These are phyloP conservation scores for Heliothis peltigera DNA, from an alignment of 2,888 invertebrate genomes.

Conservation along the genomic window DNA sequence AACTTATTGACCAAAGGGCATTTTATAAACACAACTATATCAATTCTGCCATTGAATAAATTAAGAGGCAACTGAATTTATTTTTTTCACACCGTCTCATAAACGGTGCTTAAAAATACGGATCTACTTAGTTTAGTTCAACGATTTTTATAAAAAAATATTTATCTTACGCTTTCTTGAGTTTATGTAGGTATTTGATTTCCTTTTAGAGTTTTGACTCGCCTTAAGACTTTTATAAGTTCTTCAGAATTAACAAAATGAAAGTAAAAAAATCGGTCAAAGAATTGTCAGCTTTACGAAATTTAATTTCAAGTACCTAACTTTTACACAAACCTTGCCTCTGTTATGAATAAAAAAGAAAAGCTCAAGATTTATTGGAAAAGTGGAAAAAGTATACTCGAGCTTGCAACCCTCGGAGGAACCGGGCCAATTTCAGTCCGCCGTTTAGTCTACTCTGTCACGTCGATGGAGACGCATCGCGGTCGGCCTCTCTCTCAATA, in stretches of 20 bases:
- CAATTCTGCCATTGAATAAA: too few species aligned
- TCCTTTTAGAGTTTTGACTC: too few species aligned
- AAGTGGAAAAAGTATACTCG: conserved; percentile 64
- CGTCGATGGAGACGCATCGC: conserved; percentile 71
- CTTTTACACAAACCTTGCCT: background rate
- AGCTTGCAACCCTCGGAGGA: conserved; percentile 78
- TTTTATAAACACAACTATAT: too few species aligned
- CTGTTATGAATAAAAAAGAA: conserved; percentile 17
- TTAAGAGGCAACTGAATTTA: too few species aligned
- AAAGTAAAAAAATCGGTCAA: background rate
- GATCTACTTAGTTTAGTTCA: too few species aligned
- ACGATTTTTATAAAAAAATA: too few species aligned
- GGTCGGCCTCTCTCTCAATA: conserved; percentile 60
- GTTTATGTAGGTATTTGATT: too few species aligned
- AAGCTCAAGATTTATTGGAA: conserved; percentile 52
- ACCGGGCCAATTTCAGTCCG: conserved; percentile 71
- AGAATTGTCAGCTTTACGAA: background rate
- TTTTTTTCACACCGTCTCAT: too few species aligned
- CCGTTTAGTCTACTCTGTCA: conserved; percentile 80
- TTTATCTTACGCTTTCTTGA: too few species aligned
- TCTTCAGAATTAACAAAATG: background rate
- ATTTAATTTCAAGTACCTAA: background rate
- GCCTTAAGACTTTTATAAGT: too few species aligned
- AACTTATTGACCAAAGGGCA: too few species aligned
- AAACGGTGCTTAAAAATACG: too few species aligned